These are phyloP conservation scores for Silurus asotus DNA, from an alignment of 2,113 vertebrate genomes.

Conservation along the genomic window DNA sequence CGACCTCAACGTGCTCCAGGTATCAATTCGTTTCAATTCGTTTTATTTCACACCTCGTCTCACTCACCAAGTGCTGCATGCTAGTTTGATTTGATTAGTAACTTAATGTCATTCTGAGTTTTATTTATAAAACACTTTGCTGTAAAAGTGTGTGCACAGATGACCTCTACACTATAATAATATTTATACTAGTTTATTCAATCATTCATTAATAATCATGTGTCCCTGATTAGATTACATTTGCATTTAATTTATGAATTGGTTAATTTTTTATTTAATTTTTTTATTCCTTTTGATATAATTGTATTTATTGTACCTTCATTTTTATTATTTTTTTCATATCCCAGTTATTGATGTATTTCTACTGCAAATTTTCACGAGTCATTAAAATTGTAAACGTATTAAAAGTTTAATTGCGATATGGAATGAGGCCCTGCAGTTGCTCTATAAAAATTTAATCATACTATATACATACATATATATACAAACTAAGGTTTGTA, in stretches of 20 bases:
- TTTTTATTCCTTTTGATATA: neutral
- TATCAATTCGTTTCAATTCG: conserved; percentile 51
- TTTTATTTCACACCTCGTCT: neutral
- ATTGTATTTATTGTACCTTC: neutral
- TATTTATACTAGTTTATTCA: neutral
- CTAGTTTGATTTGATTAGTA: neutral
- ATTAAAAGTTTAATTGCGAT: neutral
- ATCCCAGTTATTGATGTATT: neutral
- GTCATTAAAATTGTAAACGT: too few species aligned
- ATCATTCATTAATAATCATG: neutral
- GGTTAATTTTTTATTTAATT: neutral
- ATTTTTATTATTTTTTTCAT: neutral
- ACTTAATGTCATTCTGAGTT: neutral
- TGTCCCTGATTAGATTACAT: neutral
- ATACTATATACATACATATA: too few species aligned
- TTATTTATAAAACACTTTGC: neutral
- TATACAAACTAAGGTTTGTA: too few species aligned
- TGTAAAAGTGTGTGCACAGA: neutral
- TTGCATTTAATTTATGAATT: neutral
- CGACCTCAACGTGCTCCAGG: conserved; percentile 79
- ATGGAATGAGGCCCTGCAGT: neutral
- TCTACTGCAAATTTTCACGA: neutral
- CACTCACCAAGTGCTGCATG: neutral
- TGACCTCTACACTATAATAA: neutral
- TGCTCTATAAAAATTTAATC: too few species aligned